A percentile compares a stretch with the other conserved stretches of the same genome.
Evolutionary conservation across 2,888 invertebrate genomes (phyloP).

Genomic region (Zhuqinia jingwanae): DNA sequence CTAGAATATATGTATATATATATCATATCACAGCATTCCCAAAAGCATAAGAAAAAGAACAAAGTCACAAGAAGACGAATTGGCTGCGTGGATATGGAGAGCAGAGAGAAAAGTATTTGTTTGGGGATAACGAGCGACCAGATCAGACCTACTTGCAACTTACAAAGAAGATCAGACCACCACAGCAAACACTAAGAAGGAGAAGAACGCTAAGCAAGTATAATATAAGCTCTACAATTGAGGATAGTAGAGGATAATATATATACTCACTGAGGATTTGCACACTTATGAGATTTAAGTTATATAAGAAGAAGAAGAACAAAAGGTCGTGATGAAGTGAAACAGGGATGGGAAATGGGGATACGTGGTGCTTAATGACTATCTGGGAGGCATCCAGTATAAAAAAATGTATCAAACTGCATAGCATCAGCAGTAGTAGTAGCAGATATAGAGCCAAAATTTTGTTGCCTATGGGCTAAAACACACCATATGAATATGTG

Average conservation of each 20-base stretch:
- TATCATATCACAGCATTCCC: slow-evolving; percentile 43
- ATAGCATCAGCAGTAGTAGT: no score
- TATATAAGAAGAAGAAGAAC: not conserved
- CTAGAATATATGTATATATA: not conserved
- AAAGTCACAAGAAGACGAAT: slow-evolving; percentile 57
- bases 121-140: slow-evolving; percentile 44
- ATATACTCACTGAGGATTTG: not conserved
- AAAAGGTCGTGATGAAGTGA: not conserved
- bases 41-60: slow-evolving; percentile 51
- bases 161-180: not conserved
- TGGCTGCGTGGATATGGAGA: slow-evolving; percentile 16
- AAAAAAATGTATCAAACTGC: not conserved
- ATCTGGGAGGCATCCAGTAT: not conserved
- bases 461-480: no score
- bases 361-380: slow-evolving; percentile 22
- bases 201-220: no score
- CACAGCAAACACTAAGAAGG: not conserved
- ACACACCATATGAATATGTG: no score
- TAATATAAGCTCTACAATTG: no score
- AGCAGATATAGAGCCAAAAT: no score
- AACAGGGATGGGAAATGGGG: not conserved
- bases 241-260: not conserved
- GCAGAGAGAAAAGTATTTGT: not conserved
- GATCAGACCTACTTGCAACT: not conserved
- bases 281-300: slow-evolving; percentile 5